Evolutionary conservation across 2,113 vertebrate genomes (phyloP).

Genomic region (Oncorhynchus gorbuscha): DNA sequence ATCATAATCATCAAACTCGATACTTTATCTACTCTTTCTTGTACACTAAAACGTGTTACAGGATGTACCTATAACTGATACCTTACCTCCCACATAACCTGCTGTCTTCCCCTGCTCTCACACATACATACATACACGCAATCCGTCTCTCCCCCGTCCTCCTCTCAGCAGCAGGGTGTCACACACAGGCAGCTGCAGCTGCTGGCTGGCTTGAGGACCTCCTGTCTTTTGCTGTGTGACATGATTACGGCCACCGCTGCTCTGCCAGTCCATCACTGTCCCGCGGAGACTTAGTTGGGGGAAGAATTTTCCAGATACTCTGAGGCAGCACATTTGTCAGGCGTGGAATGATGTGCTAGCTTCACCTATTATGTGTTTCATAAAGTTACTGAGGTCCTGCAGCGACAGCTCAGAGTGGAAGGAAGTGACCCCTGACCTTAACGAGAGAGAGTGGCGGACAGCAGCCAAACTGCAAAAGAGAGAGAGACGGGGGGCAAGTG

Average conservation of each 20-base stretch:
- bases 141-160: background rate
- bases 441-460: background rate
- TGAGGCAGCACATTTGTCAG: background rate
- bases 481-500: background rate
- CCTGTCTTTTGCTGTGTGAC: background rate
- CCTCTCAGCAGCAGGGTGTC: background rate
- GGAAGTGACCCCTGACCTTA: constrained; percentile 4
- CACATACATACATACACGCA: background rate
- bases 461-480: background rate
- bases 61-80: too few species aligned
- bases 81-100: too few species aligned
- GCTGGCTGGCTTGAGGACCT: background rate
- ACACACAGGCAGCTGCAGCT: background rate
- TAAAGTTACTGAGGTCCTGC: background rate
- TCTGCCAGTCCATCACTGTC: background rate
- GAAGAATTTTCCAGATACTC: background rate
- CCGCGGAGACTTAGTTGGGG: background rate
- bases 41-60: too few species aligned
- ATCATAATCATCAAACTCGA: background rate
- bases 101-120: background rate
- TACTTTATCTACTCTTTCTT: too few species aligned
- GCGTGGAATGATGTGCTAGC: background rate
- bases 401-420: background rate
- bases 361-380: background rate
- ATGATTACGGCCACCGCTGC: background rate